Evolutionary conservation across 2,797 vertebrate genomes (phyloP).

Genomic region (Channa striata): DNA sequence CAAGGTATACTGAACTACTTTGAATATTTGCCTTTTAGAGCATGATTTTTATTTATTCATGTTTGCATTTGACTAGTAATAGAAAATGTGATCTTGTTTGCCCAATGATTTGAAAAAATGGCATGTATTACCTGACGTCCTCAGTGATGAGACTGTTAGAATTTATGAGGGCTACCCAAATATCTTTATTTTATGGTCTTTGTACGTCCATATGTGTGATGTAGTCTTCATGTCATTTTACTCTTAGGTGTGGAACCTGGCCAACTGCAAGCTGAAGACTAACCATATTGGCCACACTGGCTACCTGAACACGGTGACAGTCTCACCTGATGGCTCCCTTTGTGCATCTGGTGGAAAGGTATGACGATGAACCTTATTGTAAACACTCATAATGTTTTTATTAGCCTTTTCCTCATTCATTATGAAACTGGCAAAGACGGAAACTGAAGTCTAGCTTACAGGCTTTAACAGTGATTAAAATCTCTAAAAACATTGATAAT

Average conservation of each 20-base stretch:
- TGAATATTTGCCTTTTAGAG: not conserved
- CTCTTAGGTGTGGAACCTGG: slow-evolving; percentile 93
- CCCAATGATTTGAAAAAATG: slow-evolving; percentile 57
- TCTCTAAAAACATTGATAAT: slow-evolving; percentile 20
- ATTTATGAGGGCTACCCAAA: slow-evolving; percentile 55
- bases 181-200: not conserved
- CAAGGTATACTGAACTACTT: slow-evolving; percentile 83
- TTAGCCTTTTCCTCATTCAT: not conserved
- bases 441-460: slow-evolving; percentile 12
- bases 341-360: slow-evolving; percentile 98
- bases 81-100: slow-evolving; percentile 3
- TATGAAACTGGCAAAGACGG: not conserved
- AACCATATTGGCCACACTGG: slow-evolving; percentile 98
- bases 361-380: slow-evolving; percentile 2
- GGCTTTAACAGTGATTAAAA: slow-evolving; percentile 66
- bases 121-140: slow-evolving; percentile 59
- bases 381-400: not conserved
- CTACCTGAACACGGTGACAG: slow-evolving; percentile 96
- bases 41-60: too few relatives aligned
- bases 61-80: too few relatives aligned
- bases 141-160: slow-evolving; percentile 58
- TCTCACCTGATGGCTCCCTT: slow-evolving; percentile 96
- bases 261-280: slow-evolving; percentile 99
- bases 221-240: not conserved
- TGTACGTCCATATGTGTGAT: not conserved